Conservation (phyloP, 1,140 invertebrate species). For the Centruroides vittatus region DNA sequence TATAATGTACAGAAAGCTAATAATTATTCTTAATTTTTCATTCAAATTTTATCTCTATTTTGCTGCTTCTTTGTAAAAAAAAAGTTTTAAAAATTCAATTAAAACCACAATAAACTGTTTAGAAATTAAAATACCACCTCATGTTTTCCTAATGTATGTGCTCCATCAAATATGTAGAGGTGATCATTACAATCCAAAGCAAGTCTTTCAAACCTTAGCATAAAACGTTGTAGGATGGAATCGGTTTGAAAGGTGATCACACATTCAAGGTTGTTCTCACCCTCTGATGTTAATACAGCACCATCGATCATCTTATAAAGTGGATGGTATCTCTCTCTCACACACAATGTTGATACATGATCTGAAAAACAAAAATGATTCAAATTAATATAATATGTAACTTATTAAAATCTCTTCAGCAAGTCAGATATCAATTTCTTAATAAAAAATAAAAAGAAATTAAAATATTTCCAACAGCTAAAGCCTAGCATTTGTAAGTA, state of each 20-base stretch:
- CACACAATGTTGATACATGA: constrained; percentile 20
- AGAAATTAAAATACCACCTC: constrained; percentile 42
- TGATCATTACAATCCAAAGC: constrained; percentile 85
- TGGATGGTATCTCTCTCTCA: constrained; percentile 16
- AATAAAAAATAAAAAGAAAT: too few species aligned
- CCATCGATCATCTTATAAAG: constrained; percentile 80
- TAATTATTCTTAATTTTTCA: too few species aligned
- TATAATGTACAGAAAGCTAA: too few species aligned
- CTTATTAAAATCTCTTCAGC: neutral
- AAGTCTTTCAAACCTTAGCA: constrained; percentile 68
- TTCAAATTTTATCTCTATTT: too few species aligned
- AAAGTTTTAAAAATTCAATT: too few species aligned
- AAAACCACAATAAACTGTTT: too few species aligned
- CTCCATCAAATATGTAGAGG: constrained; percentile 80
- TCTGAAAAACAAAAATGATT: constrained; percentile 12
- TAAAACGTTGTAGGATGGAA: constrained; percentile 79
- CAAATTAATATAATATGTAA: neutral
- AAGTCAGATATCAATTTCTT: neutral
- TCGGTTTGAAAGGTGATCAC: constrained; percentile 84
- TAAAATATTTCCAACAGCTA: too few species aligned
- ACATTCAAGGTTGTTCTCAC: constrained; percentile 77
- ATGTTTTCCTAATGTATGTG: constrained; percentile 64
- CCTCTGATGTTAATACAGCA: constrained; percentile 69
- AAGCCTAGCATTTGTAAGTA: too few species aligned
- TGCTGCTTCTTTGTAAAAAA: too few species aligned